Evolutionary conservation across 1,140 invertebrate genomes (phyloP), one percentile per base, ranked within the genome.

Genomic region (Wiebesia pumilae): DNA sequence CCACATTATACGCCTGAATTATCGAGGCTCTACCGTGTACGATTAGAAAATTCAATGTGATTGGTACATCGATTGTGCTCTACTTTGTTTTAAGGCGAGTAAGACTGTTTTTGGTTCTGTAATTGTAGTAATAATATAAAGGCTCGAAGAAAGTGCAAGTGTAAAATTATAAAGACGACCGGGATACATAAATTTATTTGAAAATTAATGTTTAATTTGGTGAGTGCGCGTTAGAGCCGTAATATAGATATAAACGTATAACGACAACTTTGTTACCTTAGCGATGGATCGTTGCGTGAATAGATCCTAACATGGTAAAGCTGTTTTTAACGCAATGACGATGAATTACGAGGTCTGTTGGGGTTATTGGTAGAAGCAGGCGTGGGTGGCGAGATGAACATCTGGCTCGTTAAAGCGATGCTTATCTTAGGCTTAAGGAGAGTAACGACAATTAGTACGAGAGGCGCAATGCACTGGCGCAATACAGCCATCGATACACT

Each of bases 391-490:
- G 51, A 58, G 47, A 79, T 65, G 51, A 80, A 65, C 54, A 38
- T 62, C 47, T 80, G 51, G 78, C 54, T 80, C 78, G 78, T 80
- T 80, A 80, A 38, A 80, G 27, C 40, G 24, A 47, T 43, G 73
- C 73, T 77, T 77, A 30, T 77, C 38, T 77, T 77, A 38, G 47
- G 30, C n/a, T 40, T 27, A 9, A 40, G 33, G 51, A 80, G 54
- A 30, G 30, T 24, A 1, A 40, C 30, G 78, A 80, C 54, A 65
- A 80, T 80, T 80, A 62, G 54, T 43, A 75, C 43, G 40, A 75
- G 40, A 43, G 30, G 35, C 6, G 30, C 43, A 71, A 19, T 9
- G 21, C 3, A n/a, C 71, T 43, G 3, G 21, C 38, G 38, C 4
- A 35, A 10, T 71, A 65, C 19, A 10, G 73, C 0, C 16, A n/a